Conservation (phyloP, 2,888 invertebrate species). For the Oeneis ivallda region DNA sequence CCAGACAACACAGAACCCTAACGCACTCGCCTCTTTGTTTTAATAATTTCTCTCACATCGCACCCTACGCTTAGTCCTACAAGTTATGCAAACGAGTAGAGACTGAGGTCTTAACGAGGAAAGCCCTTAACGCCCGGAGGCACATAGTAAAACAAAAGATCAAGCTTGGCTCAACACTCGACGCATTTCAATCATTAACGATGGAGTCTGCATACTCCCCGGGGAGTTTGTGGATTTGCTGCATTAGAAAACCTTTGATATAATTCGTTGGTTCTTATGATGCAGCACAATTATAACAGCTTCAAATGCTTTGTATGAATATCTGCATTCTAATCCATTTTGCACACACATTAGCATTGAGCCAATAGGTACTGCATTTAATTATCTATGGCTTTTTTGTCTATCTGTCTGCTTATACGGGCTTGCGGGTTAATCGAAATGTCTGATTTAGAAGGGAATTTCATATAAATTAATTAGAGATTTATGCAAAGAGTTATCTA, state of each 20-base stretch:
- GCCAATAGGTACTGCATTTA: too few relatives aligned
- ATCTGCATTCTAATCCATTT: too few relatives aligned
- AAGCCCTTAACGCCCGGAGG: constrained; percentile 14
- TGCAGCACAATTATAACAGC: too few relatives aligned
- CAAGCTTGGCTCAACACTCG: not conserved
- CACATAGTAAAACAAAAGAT: constrained; percentile 3
- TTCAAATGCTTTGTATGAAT: too few relatives aligned
- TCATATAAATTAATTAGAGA: too few relatives aligned
- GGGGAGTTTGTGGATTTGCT: not conserved
- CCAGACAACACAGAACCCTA: not conserved
- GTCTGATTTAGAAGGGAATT: too few relatives aligned
- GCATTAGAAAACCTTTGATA: not conserved
- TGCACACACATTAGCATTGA: too few relatives aligned
- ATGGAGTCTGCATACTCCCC: constrained; percentile 3
- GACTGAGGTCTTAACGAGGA: constrained; percentile 9
- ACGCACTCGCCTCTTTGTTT: not conserved
- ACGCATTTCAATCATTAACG: constrained; percentile 6
- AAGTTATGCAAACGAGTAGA: constrained; percentile 1
- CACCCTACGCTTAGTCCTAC: not conserved
- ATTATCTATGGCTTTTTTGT: too few relatives aligned
- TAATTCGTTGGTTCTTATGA: too few relatives aligned
- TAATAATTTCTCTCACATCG: not conserved
- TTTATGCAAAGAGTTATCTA: too few relatives aligned
- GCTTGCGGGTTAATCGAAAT: too few relatives aligned
- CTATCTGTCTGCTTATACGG: too few relatives aligned